Evolutionary conservation across 2,888 invertebrate genomes (phyloP), one percentile per base, ranked within the genome.

Genomic region (Ophion costatus): DNA sequence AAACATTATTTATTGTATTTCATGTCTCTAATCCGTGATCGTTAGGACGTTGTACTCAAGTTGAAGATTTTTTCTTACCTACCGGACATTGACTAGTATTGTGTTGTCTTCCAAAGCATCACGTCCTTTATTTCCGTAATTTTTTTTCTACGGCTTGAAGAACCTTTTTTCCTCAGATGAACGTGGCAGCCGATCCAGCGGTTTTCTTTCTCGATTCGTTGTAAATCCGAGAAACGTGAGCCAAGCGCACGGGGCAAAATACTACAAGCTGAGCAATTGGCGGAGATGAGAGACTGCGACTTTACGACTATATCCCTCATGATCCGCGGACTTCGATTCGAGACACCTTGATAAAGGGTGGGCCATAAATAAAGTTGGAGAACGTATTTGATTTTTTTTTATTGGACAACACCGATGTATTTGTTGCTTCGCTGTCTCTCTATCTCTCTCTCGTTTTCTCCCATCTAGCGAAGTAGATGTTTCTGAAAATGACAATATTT

Each of bases 141-240:
- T 24, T 24, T 24, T 61, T 22, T 63, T 24, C 63, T 63, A 24
- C 24, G 6, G 2, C 14, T 24, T 29, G 29, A 63, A 63, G 63
- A 63, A 11, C 11, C 24, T 14, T 10, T 22, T 63, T 24, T 63
- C 24, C 29, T 63, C 24, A 63, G 63, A 63, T 7, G 24, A 63
- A 24, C 22, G 14, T 9, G 24, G 22, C 24, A 4, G 63, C 10
- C 11, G 51, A 51, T 63, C 63, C 51, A 24, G 45, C 6, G 24
- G 42, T 24, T 69, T 69, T 51, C 24, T 20, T 51, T 69, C 51
- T 51, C 24, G 6, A 20, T 51, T 69, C 14, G 42, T 69, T 69
- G 6, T 45, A 69, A 51, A 69, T 69, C 69, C 51, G 51, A 51
- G 69, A 69, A 22, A 69, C 51, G 69, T 20, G 42, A 45, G 38